Evolutionary conservation across 1,140 invertebrate species (phyloP), one percentile per base, ranked within the genome.

Genomic region (Geopemphigus sp.): DNA sequence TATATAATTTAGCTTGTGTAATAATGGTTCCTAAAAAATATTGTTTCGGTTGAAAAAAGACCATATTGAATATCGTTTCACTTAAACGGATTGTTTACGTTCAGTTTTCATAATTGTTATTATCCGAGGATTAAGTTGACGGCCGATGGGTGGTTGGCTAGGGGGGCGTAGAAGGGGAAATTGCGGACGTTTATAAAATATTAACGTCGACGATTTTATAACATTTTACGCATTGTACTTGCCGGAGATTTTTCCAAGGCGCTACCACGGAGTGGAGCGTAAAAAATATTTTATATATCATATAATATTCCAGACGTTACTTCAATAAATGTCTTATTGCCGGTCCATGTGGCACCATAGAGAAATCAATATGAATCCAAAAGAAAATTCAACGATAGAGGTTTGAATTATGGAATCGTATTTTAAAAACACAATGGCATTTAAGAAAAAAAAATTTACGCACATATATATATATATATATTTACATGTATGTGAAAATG

Each of bases 341-440:
- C 57, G 32, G 39, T 6, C 72, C 54, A 74, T 57, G 32, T 74
- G 72, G 29, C 29, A 57, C 72, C 39, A 17, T 22, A 14, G n/a
- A 74, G 39, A 57, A 74, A 74, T 74, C 54, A 74, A 74, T 74
- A 74, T 29, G 19, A 54, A 12, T 29, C 29, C 14, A 57, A 59
- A 39, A 64, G 19, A 73, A 74, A 32, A 73, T 2, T 14, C 39
- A 66, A 66, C 14, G 5, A 22, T 12, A 47, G 5, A 45, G 45
- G 47, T 68, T 39, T 39, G 32, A 39, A 39, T 39, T 39, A 39
- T 39, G 3, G 32, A 39, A 3, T 39, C 8, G 3, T 39, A 39
- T 39, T 39, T 39, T 39, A 39, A 39, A 39, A 39, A 3, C 32
- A 39, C n/a, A n/a, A n/a, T 39, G 8, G 32, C 32, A 8, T 39